These are phyloP conservation scores for Dendrolimus kikuchii DNA, from an alignment of 1,140 invertebrate genomes.

Conservation along the genomic window DNA sequence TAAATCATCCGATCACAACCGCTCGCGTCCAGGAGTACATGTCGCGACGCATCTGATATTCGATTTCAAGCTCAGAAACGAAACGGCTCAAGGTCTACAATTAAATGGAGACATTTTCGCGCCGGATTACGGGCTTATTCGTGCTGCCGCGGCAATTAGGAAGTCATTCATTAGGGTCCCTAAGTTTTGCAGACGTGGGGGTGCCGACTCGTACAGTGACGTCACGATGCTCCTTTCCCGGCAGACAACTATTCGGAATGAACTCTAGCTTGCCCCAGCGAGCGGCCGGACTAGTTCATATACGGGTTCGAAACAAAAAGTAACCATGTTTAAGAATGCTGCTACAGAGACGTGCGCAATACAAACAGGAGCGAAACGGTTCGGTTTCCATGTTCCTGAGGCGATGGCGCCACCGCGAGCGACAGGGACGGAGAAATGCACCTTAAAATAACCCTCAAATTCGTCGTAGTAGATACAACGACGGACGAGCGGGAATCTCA, in stretches of 20 bases:
- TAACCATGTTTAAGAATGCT: conserved; percentile 43
- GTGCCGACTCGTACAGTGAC: conserved; percentile 53
- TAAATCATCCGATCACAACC: conserved; percentile 37
- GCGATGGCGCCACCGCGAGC: conserved; percentile 53
- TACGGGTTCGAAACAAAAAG: conserved; percentile 40
- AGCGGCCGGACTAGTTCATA: conserved; percentile 6
- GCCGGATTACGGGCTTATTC: conserved; percentile 63
- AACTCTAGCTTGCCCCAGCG: conserved; percentile 27
- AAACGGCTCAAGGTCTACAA: conserved; percentile 56
- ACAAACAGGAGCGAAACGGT: conserved; percentile 55
- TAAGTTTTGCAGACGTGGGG: conserved; percentile 70
- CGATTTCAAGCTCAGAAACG: conserved; percentile 54
- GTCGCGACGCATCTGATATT: conserved; percentile 42
- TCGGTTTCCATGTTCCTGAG: conserved; percentile 27
- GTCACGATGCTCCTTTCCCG: conserved; percentile 49
- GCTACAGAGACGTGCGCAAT: conserved; percentile 29
- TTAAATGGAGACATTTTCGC: conserved; percentile 45
- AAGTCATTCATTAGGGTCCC: conserved; percentile 71
- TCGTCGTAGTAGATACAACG: conserved; percentile 42
- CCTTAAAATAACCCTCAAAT: conserved; percentile 64
- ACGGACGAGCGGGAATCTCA: conserved; percentile 34
- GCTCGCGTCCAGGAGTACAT: conserved; percentile 45
- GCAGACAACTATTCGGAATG: conserved; percentile 22
- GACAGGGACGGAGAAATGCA: conserved; percentile 45
- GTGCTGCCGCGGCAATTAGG: conserved; percentile 68